A percentile compares a stretch with the other conserved stretches of the same genome.
Evolutionary conservation across 2,797 vertebrate species (phyloP).

Genomic region (Florisuga fusca): DNA sequence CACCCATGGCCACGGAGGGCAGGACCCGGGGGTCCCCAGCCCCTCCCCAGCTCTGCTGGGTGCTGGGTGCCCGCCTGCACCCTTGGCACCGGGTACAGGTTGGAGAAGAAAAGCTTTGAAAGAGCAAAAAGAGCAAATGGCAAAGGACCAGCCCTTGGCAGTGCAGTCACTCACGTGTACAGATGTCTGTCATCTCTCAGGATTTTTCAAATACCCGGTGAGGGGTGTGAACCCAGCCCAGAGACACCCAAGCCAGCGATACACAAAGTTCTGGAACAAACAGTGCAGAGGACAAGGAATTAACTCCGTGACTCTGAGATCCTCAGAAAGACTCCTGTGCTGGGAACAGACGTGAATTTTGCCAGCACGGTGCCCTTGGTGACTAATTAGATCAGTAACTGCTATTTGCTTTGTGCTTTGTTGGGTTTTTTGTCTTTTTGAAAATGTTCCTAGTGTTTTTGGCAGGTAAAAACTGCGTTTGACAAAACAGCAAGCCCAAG

Average conservation of each 20-base stretch:
- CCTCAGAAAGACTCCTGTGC: neutral
- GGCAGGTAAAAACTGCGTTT: neutral
- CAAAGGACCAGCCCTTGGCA: neutral
- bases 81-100: accelerated
- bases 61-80: neutral
- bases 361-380: neutral
- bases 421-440: neutral
- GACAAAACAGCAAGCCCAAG: neutral
- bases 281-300: neutral
- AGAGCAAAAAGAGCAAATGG: neutral
- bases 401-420: neutral
- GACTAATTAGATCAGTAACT: neutral
- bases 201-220: neutral
- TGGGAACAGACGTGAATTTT: neutral
- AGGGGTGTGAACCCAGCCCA: neutral
- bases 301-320: neutral
- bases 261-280: neutral
- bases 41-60: neutral
- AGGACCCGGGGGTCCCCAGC: neutral
- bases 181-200: neutral
- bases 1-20: no score
- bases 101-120: neutral
- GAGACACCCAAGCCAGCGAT: neutral
- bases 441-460: neutral
- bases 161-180: accelerated